Base-by-base conservation (phyloP, 2,888 invertebrate species). In the Ichneumon xanthorius region DNA sequence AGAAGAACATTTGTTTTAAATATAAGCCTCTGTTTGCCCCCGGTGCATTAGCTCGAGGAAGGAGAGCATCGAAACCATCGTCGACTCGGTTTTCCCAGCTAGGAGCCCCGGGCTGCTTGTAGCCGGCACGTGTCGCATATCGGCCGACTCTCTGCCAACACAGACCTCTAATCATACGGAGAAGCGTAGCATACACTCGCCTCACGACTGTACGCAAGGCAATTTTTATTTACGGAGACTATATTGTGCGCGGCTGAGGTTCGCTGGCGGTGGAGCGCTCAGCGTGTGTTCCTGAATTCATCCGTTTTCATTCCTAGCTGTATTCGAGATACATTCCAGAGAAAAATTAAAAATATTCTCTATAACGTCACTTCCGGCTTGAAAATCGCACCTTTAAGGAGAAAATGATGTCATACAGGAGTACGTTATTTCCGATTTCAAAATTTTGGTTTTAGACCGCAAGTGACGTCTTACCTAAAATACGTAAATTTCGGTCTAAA, bases 111-210 rank as follows among this genome's bases (percentile, higher is more conserved):
- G 50, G 61, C 58, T 63, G 72, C 58, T 75, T 68, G 61, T 72
- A 82, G 72, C 40, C 71, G 86, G 87, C 88, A 88, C 88, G 88
- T 88, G 88, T 83, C 87, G 55, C 76, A 68, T 84, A 87, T 87
- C 86, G 85, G 78, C 58, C 80, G 78, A 86, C 80, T 83, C 67
- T 82, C 75, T 81, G 86, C 86, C 88, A 84, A 86, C 86, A 86
- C 86, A 82, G 67, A 76, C 75, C 72, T 82, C 84, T 85, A 85
- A 86, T 86, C 84, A 85, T 85, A 86, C 80, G 61, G 77, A 72
- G 53, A 80, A 67, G 22, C 70, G 30, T 53, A 68, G 76, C 82
- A 83, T 84, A 73, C 82, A 72, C 72, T 83, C 63, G 55, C 77
- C 78, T 55, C 63, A 77, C 80, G 67, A 79, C 81, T 73, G 37